Evolutionary conservation across 2,888 invertebrate species (phyloP).

Genomic region (Octonoba sinensis): DNA sequence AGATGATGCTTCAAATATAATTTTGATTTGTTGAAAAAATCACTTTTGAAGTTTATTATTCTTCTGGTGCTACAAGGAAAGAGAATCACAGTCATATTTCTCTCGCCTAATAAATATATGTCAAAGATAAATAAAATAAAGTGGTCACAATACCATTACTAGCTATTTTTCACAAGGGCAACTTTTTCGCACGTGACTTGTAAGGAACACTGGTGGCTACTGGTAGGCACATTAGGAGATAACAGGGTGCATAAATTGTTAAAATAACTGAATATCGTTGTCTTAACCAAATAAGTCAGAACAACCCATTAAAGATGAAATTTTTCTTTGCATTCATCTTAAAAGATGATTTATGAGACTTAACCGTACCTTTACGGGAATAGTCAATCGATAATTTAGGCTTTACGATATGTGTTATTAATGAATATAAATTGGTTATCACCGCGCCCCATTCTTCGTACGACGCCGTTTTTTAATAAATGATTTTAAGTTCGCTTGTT

Average conservation of each 20-base stretch:
- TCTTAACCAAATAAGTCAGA: conserved; percentile 59
- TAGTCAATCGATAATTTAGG: conserved; percentile 57
- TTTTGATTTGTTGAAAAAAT: too few species aligned
- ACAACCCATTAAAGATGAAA: conserved; percentile 50
- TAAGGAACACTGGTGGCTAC: conserved; percentile 28
- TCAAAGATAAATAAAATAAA: conserved; percentile 60
- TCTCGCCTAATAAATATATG: conserved; percentile 46
- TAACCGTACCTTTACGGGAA: conserved; percentile 32
- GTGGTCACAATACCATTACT: conserved; percentile 57
- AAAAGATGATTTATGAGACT: conserved; percentile 42
- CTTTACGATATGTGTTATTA: conserved; percentile 59
- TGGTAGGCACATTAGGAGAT: conserved; percentile 46
- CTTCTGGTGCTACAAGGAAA: background rate
- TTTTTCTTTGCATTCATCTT: conserved; percentile 52
- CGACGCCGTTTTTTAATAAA: conserved; percentile 59
- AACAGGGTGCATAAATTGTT: conserved; percentile 58
- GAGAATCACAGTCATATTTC: conserved; percentile 22
- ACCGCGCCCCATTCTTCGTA: conserved; percentile 31
- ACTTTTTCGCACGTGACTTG: conserved; percentile 17
- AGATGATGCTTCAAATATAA: too few species aligned
- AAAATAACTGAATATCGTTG: conserved; percentile 59
- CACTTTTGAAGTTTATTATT: too few species aligned
- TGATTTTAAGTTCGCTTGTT: conserved; percentile 57
- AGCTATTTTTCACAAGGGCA: conserved; percentile 52
- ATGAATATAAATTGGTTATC: conserved; percentile 63